These are phyloP conservation scores for Anser brachyrhynchus DNA, from an alignment of 2,113 vertebrate species.

Conservation along the genomic window DNA sequence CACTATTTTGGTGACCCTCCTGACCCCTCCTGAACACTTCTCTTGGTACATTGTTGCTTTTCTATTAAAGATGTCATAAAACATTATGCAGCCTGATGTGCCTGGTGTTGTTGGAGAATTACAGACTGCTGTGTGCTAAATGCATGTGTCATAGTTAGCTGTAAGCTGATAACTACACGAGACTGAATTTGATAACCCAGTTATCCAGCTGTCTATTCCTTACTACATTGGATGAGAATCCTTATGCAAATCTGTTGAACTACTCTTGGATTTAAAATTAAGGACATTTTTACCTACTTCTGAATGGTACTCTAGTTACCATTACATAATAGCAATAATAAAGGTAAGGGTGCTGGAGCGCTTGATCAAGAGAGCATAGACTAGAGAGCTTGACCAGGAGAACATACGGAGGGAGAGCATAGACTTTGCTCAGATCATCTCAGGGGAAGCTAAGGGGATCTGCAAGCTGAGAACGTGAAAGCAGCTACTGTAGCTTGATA, in stretches of 20 bases:
- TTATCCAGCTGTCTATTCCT: not conserved
- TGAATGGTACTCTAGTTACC: not conserved
- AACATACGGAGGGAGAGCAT: not conserved
- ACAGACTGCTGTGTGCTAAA: not conserved
- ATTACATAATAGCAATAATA: not conserved
- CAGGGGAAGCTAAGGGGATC: not conserved
- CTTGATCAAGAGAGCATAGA: not conserved
- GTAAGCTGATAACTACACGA: not conserved
- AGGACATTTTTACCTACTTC: not conserved
- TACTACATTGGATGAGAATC: not conserved
- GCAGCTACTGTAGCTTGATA: fast-evolving
- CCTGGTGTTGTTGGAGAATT: not conserved
- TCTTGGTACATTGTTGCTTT: not conserved
- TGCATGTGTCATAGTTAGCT: not conserved
- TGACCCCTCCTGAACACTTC: not conserved
- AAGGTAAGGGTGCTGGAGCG: not conserved
- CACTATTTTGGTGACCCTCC: not conserved
- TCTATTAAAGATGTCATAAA: not conserved
- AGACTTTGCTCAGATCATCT: not conserved
- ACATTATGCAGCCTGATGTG: not conserved
- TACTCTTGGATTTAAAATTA: not conserved
- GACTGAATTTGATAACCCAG: not conserved
- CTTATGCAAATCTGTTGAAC: not conserved
- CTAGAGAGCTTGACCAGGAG: not conserved
- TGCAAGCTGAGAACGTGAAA: not conserved